These are phyloP conservation scores for Catharus minimus DNA, from an alignment of 2,113 vertebrate genomes.

Conservation along the genomic window DNA sequence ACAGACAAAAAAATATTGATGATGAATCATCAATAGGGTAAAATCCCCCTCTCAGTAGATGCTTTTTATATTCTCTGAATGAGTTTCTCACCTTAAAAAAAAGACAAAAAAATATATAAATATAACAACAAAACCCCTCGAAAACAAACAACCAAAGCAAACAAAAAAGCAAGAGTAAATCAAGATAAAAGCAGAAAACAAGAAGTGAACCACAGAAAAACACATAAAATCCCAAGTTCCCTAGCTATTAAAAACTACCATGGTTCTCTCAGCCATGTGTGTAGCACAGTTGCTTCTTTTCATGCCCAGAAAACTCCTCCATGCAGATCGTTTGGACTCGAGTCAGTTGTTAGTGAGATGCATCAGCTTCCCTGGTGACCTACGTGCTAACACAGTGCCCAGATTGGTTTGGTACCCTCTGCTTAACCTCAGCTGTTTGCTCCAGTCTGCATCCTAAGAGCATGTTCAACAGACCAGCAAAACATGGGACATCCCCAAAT, in stretches of 20 bases:
- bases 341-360: not conserved
- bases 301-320: not conserved
- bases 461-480: not conserved
- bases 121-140: not conserved
- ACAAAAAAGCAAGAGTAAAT: not conserved
- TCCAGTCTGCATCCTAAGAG: not conserved
- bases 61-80: not conserved
- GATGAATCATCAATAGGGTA: not conserved
- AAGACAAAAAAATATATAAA: not conserved
- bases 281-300: not conserved
- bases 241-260: not conserved
- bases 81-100: not conserved
- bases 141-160: not conserved
- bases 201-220: not conserved
- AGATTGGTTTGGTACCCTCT: not conserved
- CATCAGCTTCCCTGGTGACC: fast-evolving
- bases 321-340: not conserved
- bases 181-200: not conserved
- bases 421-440: not conserved
- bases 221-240: not conserved
- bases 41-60: not conserved
- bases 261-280: not conserved
- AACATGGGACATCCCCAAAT: not conserved
- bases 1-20: not conserved
- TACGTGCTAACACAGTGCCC: not conserved